Base-by-base conservation (phyloP, 92 coral and sea anemone species). In the Ricordea florida region DNA sequence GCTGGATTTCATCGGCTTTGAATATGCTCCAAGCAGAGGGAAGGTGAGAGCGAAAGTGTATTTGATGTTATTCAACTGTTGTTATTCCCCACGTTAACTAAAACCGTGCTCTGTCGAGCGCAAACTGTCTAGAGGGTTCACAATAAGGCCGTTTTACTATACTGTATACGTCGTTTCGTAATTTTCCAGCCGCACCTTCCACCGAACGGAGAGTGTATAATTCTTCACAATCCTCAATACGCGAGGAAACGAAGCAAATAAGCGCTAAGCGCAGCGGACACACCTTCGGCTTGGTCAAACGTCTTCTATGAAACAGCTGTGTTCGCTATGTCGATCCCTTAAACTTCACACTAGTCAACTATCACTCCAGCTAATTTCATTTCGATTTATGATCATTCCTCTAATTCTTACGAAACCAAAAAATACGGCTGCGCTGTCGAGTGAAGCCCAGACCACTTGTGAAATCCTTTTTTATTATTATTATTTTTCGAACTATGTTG, bases 1-100 rank as follows among this genome's bases (percentile, higher is more conserved):
- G 35, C 79, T 91, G 79, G 73, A 62, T 28, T 91, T 91, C 72
- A 63, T 66, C n/a, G n/a, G n/a, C n/a, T n/a, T n/a, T n/a, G n/a
- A n/a, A n/a, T 11, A 21, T 24, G 27, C 66, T 82, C 43, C 72
- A 53, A 80, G 79, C 48, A 81, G 77, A 50, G 33, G 36, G 15
- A 87, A 87, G 92, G 92, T 87, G 17, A 40, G 76, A 38, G 9
- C 23, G 24, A 10, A 28, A 4, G 18, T 17, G 16, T 25, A 20
- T 28, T 20, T 24, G 16, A 27, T 22, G 17, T 66, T 68, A n/a
- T 7, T 7, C 3, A 11, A 57, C 49, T 6, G 21, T 1, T 22
- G 26, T 55, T 45, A 38, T 41, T 21, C 32, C 37, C 33, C 26
- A 55, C 44, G 34, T 25, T 60, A 22, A 6, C 36, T 59, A 43